Conservation (phyloP, 2,797 vertebrate genomes). For the Pogonophryne albipinna region DNA sequence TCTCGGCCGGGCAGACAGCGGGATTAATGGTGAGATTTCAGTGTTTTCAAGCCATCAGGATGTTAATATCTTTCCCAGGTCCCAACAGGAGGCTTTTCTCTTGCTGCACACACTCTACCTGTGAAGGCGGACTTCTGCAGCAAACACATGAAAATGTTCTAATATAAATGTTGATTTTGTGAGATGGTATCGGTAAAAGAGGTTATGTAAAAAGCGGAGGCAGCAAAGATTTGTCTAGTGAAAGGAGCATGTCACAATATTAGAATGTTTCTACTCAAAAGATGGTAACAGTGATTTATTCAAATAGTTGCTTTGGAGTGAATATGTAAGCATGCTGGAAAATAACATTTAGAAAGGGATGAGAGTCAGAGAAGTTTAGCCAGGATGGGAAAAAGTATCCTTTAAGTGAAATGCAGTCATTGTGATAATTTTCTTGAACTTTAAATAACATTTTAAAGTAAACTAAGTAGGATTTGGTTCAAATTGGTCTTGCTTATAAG, state of each 20-base stretch:
- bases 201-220: constrained; percentile 35
- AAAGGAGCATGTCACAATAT: constrained; percentile 58
- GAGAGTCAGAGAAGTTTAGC: constrained; percentile 16
- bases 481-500: background rate
- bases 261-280: constrained; percentile 46
- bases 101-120: constrained; percentile 17
- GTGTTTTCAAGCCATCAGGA: constrained; percentile 57
- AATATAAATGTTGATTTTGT: constrained; percentile 74
- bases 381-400: constrained; percentile 12
- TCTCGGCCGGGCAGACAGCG: constrained; percentile 39
- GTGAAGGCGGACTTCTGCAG: constrained; percentile 18
- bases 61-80: constrained; percentile 61
- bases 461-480: background rate
- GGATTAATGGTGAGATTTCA: constrained; percentile 65
- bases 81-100: constrained; percentile 42
- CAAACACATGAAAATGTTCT: constrained; percentile 48
- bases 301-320: constrained; percentile 59
- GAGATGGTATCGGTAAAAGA: constrained; percentile 57
- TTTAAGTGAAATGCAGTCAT: constrained; percentile 14
- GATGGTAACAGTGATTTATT: constrained; percentile 49
- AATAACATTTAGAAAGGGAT: constrained; percentile 37
- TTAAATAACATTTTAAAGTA: constrained; percentile 44
- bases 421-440: constrained; percentile 24
- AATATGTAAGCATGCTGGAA: constrained; percentile 46
- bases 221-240: constrained; percentile 42